Evolutionary conservation across 2,113 vertebrate genomes (phyloP), one percentile per base, ranked within the genome.

Genomic region (Mobula hypostoma): DNA sequence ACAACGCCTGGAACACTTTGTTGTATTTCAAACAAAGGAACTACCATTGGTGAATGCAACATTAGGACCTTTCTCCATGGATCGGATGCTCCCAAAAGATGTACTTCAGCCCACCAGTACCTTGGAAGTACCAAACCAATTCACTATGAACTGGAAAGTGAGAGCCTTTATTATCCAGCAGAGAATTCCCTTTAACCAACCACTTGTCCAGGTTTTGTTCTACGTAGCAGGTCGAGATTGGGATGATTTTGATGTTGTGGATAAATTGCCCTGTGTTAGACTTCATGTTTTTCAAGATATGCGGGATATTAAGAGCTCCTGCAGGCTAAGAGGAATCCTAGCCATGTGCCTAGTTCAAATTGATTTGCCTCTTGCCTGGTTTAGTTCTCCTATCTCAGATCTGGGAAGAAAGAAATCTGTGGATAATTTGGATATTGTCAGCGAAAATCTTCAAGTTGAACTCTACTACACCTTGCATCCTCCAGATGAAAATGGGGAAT

Each of bases 91-190:
- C 94, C 98, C 98, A 95, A 98, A 98, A 95, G 99, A 99, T 95
- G 95, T 99, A 63, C 97, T 99, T 32, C 98, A 99, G 96, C 99
- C 99, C 0, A 97, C 98, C 87, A 98, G 98, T 96, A 98, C 98
- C 1, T 95, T 99, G 97, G 98, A 99, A 95, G 97, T 99, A 63
- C 98, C 98, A 0, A 97, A 98, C 94, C 97, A 98, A 95, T 96
- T 99, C 95, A 99, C 99, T 0, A 98, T 99, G 95, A 99, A 98
- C 97, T 99, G 99, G 99, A 99, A 99, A 95, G 98, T 99, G 40
- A 97, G 99, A n/a, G 98, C 99, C 79, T 99, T 98, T 96, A 99
- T 99, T 56, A 97, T 99, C 19, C 98, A 98, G 72, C 95, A 98
- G 0, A 97, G 97, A 63, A 98, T 99, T 94, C 97, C 98, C 90